Percentiles rank a stretch among this genome's conserved stretches.
phyloP scores from a whole-genome alignment of 2,113 vertebrate genomes.

The Rhabdomys dilectus region DNA sequence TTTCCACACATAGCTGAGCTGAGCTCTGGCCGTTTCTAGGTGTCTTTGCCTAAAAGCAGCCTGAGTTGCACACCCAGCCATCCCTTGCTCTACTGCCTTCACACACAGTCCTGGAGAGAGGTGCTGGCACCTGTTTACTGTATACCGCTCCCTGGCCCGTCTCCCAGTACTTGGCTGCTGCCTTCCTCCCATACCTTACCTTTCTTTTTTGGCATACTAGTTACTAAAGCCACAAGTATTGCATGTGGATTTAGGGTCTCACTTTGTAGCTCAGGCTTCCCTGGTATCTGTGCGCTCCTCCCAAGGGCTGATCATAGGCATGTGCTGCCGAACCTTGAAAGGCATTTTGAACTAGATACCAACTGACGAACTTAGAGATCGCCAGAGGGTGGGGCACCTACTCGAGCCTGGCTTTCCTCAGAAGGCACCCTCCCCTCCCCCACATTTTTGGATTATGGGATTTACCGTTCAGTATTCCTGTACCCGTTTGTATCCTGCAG shows the following conservation, averaged over 20 bases:
- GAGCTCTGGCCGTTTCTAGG: too few relatives aligned
- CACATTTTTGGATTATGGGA: not conserved
- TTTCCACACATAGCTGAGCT: too few relatives aligned
- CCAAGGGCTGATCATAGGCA: not conserved
- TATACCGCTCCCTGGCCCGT: too few relatives aligned
- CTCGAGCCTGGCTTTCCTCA: not conserved
- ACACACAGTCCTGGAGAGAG: too few relatives aligned
- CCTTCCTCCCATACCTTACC: not conserved
- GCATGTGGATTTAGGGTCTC: not conserved
- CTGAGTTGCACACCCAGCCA: not conserved
- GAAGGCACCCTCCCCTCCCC: not conserved
- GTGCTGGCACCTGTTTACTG: not conserved
- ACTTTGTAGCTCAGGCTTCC: not conserved
- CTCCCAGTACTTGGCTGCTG: not conserved
- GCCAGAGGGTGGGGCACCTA: fast-evolving
- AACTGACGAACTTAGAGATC: too few relatives aligned
- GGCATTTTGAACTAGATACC: not conserved
- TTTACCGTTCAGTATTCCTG: not conserved
- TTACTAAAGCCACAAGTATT: not conserved
- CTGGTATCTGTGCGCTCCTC: not conserved
- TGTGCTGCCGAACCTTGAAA: not conserved
- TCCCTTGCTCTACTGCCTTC: not conserved
- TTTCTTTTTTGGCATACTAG: not conserved
- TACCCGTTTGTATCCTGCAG: not conserved
- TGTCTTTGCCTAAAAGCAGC: not conserved